Evolutionary conservation across 1,140 invertebrate genomes (phyloP), one percentile per base, ranked within the genome.

Genomic region (Acromyrmex charruanus): DNA sequence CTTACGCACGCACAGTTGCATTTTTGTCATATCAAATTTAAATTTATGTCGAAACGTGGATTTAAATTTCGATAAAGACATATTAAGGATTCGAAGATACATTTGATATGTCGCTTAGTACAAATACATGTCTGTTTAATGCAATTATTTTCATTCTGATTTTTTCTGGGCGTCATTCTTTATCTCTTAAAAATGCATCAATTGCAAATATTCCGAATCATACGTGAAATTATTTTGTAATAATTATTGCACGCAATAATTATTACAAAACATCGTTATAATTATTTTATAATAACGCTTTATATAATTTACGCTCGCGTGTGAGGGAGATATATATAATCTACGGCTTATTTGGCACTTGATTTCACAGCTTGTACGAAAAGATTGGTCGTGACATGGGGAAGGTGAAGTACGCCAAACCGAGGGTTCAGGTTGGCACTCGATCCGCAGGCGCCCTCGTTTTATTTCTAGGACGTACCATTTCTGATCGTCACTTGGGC

Each of bases 401-500:
- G 51, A 39, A 79, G 51, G 75, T 66, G 49, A 79, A 79, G 39
- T 58, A 77, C 63, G 51, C 16, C 35, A 61, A 86, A 39, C 28
- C 59, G 61, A 55, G 51, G 35, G 21, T 55, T 49, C 12, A 49
- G 77, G 51, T 35, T 63, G 58, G 69, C 58, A 82, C 44, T 77
- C 55, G 59, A 77, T 58, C 66, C 61, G 84, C 59, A 79, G 84
- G 85, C 79, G 85, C 69, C 77, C 85, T 89, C 72, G 77, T 85
- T 85, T 44, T 69, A 53, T 61, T 80, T 77, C 49, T 66, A 91
- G 90, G 92, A 93, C 92, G 92, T 92, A 92, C 92, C 92, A 92
- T 92, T 91, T 92, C 94, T 94, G 94, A 92, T 93, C 93, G 91
- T 92, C 91, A 93, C 94, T 94, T 94, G 93, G 93, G 82, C 87